Percentiles rank a stretch among this genome's conserved stretches.
These are phyloP conservation scores for Agraylea sexmaculata DNA, from an alignment of 1,140 invertebrate genomes.

Conservation along the genomic window DNA sequence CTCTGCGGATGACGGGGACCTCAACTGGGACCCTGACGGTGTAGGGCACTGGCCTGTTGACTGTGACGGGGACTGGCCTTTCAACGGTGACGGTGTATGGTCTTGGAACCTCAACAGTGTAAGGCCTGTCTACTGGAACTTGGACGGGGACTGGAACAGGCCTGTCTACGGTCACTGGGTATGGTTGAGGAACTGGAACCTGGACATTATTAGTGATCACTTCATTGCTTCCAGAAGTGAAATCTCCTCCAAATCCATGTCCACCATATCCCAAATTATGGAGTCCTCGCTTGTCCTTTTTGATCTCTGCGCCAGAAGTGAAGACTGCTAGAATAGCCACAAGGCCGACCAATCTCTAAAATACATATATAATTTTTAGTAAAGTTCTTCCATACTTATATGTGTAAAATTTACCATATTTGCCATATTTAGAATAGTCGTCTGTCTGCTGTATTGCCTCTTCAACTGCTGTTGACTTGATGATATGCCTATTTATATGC, in stretches of 20 bases:
- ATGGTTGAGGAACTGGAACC: conserved; percentile 27
- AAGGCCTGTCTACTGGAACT: conserved; percentile 43
- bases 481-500: no score
- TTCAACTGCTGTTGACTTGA: no score
- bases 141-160: conserved; percentile 44
- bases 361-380: conserved; percentile 3
- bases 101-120: conserved; percentile 41
- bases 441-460: no score
- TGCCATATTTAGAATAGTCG: no score
- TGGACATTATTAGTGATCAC: conserved; percentile 16
- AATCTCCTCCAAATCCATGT: conserved; percentile 4
- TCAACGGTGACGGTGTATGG: conserved; percentile 46
- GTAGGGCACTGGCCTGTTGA: conserved; percentile 45
- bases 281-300: conserved; percentile 21
- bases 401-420: no score
- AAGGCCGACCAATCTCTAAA: conserved; percentile 14
- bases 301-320: conserved; percentile 11
- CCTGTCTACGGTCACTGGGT: conserved; percentile 26
- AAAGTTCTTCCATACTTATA: no score
- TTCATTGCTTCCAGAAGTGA: conserved; percentile 7
- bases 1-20: conserved; percentile 10
- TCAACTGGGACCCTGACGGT: conserved; percentile 41
- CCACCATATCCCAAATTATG: conserved; percentile 16
- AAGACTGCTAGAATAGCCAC: conserved; percentile 12
- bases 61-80: conserved; percentile 42